A percentile compares a stretch with the other conserved stretches of the same genome.
These are phyloP conservation scores for Pediacus dermestoides DNA, from an alignment of 2,888 invertebrate species.

Conservation along the genomic window DNA sequence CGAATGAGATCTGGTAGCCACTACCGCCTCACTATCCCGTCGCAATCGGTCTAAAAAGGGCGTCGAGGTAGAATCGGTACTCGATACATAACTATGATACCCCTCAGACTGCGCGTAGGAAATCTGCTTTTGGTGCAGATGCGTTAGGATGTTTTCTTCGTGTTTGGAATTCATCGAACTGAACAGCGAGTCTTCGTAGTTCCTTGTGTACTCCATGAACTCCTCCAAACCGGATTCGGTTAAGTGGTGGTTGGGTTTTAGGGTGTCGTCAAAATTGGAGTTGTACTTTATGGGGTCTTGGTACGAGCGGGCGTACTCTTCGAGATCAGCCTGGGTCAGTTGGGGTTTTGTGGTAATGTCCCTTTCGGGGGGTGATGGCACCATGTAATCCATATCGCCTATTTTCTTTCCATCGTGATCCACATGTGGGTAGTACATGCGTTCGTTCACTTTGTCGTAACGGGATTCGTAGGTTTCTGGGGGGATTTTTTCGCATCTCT, in stretches of 20 bases:
- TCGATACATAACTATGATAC: conserved; percentile 76
- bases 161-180: conserved; percentile 38
- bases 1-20: conserved; percentile 43
- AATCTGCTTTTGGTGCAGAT: conserved; percentile 67
- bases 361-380: conserved; percentile 68
- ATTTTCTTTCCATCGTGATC: conserved; percentile 62
- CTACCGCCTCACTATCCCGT: conserved; percentile 59
- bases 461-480: conserved; percentile 57
- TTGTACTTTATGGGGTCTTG: conserved; percentile 32
- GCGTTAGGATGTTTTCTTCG: conserved; percentile 50
- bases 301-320: conserved; percentile 66
- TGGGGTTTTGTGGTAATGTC: conserved; percentile 52
- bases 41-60: conserved; percentile 72
- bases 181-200: conserved; percentile 54
- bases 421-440: conserved; percentile 55
- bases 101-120: conserved; percentile 78
- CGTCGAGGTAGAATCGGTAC: conserved; percentile 71
- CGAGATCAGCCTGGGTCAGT: conserved; percentile 64
- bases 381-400: conserved; percentile 63
- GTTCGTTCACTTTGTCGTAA: conserved; percentile 47
- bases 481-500: conserved; percentile 62
- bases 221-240: conserved; percentile 53
- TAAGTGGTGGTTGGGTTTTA: conserved; percentile 25
- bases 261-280: conserved; percentile 13
- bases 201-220: conserved; percentile 66